Conservation (phyloP, 2,797 vertebrate species). For the Pantherophis vulpinus region DNA sequence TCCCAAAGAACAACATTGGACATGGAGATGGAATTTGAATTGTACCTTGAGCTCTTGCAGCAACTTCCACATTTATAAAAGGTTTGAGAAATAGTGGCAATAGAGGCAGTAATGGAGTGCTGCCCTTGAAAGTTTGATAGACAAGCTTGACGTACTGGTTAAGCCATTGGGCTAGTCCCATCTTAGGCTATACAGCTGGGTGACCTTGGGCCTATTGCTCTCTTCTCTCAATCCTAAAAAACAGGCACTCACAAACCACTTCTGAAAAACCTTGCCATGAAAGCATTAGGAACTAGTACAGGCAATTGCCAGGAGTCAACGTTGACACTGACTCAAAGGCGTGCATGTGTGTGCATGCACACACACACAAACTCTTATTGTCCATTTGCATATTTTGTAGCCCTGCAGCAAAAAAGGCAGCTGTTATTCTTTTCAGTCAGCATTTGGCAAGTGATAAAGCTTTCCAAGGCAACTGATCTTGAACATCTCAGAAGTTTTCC, state of each 20-base stretch:
- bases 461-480: background rate
- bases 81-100: background rate
- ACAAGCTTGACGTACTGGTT: background rate
- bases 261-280: background rate
- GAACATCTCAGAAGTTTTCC: background rate
- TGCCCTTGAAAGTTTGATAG: background rate
- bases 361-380: background rate
- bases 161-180: background rate
- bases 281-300: background rate
- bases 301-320: background rate
- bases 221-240: background rate
- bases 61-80: background rate
- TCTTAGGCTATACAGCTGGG: background rate
- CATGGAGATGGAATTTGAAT: background rate
- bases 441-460: background rate
- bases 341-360: too few species aligned
- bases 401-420: background rate
- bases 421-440: background rate
- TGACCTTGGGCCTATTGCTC: background rate
- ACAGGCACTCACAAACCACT: background rate
- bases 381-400: background rate
- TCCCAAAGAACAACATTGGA: conserved; percentile 16
- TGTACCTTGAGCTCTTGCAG: background rate
- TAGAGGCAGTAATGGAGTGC: background rate
- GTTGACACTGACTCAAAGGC: background rate